Evolutionary conservation across 2,797 vertebrate species (phyloP), one percentile per base, ranked within the genome.

Genomic region (Chelmon rostratus): DNA sequence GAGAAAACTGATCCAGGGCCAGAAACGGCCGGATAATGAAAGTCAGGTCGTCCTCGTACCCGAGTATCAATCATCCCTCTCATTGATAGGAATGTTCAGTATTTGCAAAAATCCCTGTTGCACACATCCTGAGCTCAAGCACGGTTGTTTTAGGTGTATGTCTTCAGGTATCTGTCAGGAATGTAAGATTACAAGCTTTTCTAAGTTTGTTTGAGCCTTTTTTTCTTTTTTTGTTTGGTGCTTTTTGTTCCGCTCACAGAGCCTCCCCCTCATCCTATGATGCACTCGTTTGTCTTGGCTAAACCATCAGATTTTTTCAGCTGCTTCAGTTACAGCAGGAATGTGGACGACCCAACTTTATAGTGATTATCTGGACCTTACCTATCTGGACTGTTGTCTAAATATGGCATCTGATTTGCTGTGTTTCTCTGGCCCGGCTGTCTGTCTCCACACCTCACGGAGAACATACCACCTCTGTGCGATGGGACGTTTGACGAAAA

Each of bases 71-170:
- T 85, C 88, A 46, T 44, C 9, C 58, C 37, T 50, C 54, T 82
- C 70, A 75, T 74, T 50, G 62, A 68, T 37, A 73, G 83, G 89
- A 90, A 91, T 91, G 87, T 91, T 85, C 70, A 86, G 68, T 61
- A 83, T 92, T n/a, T 84, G 68, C 73, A 91, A 79, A 82, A 83
- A 88, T 88, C 56, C 68, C 44, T 0, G 42, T 74, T 66, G 50
- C 33, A 18, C 68, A 59, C 19, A 70, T 79, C 59, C 68, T 18
- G 28, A 72, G 68, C 72, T 74, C 35, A 64, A 75, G 33, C 47
- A 4, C 23, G 8, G 25, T 58, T 82, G 44, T 78, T 76, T 80
- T 68, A 38, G 68, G 46, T 42, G 57, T 23, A 13, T 72, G 23
- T 82, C 46, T 47, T 33, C 49, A 76, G 68, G 50, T 79, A 35